Evolutionary conservation across 2,113 vertebrate species (phyloP).

Genomic region (Callipepla californica): DNA sequence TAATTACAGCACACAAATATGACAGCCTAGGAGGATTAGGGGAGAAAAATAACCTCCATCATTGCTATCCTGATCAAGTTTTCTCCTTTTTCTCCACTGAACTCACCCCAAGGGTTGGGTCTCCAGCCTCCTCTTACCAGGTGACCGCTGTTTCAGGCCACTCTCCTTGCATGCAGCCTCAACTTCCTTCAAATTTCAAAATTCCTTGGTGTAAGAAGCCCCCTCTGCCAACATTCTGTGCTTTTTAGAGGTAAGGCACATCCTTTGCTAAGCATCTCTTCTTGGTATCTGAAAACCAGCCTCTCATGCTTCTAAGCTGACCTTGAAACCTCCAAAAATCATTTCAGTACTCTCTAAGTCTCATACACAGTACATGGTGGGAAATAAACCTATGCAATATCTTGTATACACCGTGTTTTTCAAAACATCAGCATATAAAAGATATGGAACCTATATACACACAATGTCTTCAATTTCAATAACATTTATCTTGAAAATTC

Average conservation of each 20-base stretch:
- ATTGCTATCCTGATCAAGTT: background rate
- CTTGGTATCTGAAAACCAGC: background rate
- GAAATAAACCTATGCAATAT: background rate
- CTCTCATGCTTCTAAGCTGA: background rate
- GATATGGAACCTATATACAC: background rate
- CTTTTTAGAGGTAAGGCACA: background rate
- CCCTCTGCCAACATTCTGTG: background rate
- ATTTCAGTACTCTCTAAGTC: background rate
- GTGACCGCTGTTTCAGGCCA: fast-evolving
- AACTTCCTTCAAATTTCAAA: background rate
- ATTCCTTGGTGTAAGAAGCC: background rate
- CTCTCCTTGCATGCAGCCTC: background rate
- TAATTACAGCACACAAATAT: background rate
- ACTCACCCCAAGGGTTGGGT: background rate
- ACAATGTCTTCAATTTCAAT: background rate
- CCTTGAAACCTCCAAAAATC: background rate
- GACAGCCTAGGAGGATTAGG: background rate
- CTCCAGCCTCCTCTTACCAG: background rate
- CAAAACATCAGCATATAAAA: background rate
- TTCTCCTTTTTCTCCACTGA: background rate
- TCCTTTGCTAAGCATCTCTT: background rate
- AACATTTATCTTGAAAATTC: background rate
- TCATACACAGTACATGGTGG: background rate
- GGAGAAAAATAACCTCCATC: background rate
- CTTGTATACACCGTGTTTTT: background rate